These are phyloP conservation scores for Planococcus citri DNA, from an alignment of 1,140 invertebrate genomes.

Conservation along the genomic window DNA sequence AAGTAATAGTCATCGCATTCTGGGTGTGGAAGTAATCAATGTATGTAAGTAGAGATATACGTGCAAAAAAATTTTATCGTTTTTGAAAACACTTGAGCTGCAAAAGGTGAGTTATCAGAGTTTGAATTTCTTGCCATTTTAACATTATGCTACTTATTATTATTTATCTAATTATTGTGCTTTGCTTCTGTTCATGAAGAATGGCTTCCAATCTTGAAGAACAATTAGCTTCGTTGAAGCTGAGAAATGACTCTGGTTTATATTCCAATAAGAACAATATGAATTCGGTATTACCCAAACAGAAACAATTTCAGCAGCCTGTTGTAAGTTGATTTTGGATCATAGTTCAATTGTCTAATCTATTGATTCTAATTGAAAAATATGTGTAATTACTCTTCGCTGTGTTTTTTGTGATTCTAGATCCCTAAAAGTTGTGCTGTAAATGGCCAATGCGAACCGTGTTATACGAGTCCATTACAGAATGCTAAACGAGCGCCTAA, in stretches of 20 bases:
- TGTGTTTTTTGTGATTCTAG: background rate
- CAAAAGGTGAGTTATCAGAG: too few species aligned
- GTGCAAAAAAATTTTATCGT: too few species aligned
- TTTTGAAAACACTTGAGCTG: too few species aligned
- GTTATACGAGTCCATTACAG: constrained; percentile 10
- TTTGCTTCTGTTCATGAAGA: background rate
- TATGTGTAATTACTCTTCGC: too few species aligned
- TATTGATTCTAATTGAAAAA: too few species aligned
- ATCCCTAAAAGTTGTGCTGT: constrained; percentile 10
- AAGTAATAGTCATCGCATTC: too few species aligned
- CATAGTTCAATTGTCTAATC: background rate
- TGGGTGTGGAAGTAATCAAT: too few species aligned
- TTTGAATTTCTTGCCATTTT: too few species aligned
- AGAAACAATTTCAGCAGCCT: background rate
- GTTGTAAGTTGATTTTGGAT: background rate
- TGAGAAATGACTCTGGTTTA: background rate
- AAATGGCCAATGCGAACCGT: constrained; percentile 8
- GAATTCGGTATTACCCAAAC: background rate
- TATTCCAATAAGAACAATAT: background rate
- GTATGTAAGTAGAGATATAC: too few species aligned
- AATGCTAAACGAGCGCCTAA: background rate
- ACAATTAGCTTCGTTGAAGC: background rate
- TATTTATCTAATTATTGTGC: background rate
- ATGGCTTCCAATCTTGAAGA: constrained; percentile 14
- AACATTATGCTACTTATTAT: background rate